These are phyloP conservation scores for Euwallacea similis DNA, from an alignment of 1,140 invertebrate species.

Conservation along the genomic window DNA sequence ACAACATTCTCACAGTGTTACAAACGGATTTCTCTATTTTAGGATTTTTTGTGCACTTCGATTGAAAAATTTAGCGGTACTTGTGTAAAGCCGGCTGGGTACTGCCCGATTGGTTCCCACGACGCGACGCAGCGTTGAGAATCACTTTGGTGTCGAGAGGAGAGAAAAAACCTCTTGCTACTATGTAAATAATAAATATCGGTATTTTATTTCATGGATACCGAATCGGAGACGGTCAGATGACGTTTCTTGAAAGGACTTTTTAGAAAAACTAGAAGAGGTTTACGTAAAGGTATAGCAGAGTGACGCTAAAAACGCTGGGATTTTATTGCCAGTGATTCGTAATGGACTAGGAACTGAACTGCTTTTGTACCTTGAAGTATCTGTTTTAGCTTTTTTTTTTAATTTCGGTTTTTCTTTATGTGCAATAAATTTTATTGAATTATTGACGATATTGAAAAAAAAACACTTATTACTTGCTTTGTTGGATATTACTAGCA, in stretches of 20 bases:
- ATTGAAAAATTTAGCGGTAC: constrained; percentile 27
- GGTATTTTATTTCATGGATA: constrained; percentile 18
- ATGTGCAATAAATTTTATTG: too few relatives aligned
- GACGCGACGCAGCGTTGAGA: constrained; percentile 19
- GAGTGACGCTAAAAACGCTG: too few relatives aligned
- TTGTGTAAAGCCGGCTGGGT: constrained; percentile 13
- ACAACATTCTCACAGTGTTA: constrained; percentile 26
- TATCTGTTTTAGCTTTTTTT: too few relatives aligned
- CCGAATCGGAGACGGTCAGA: not conserved
- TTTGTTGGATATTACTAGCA: too few relatives aligned
- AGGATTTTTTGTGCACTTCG: constrained; percentile 21
- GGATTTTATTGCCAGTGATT: too few relatives aligned
- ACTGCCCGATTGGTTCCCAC: constrained; percentile 12
- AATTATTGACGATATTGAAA: too few relatives aligned
- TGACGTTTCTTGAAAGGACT: constrained; percentile 1
- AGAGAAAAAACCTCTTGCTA: constrained; percentile 2
- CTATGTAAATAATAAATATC: constrained; percentile 16
- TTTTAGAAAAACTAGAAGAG: not conserved
- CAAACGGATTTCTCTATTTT: constrained; percentile 21
- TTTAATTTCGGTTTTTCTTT: too few relatives aligned
- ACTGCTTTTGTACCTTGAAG: too few relatives aligned
- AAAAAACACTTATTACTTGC: too few relatives aligned
- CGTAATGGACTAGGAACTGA: too few relatives aligned
- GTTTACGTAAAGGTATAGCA: not conserved
- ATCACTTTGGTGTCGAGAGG: constrained; percentile 14